Base-by-base conservation (phyloP, 2,797 vertebrate genomes). In the Platyrinchus mystaceus region DNA sequence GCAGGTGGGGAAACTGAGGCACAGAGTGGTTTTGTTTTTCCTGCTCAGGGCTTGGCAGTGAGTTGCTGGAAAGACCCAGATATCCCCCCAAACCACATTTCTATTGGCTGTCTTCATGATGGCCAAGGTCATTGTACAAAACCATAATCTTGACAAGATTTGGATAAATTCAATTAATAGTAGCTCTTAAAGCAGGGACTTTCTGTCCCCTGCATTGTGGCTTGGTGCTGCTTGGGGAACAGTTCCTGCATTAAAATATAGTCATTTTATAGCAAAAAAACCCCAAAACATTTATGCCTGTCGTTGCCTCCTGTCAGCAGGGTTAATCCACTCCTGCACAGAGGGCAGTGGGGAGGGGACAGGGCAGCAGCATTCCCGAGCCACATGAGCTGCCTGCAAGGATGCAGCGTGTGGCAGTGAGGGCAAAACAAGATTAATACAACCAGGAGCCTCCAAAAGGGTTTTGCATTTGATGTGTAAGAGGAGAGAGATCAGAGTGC, bases 381-480 rank as follows among this genome's bases (percentile, higher is more conserved):
- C 83, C 8, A 3, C 44, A 0, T 77, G 74, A 82, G 46, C 46
- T 27, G 56, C 79, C 68, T 41, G 10, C 1, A 1, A 75, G 83
- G 62, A 79, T 32, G 1, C 74, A 76, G 83, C 3, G 0, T 58
- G 50, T 7, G 0, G 59, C 3, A 1, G 68, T 0, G 1, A 56
- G 56, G 44, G 79, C 56, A 74, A 60, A 78, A 43, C 32, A 58
- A 83, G 91, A 68, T 81, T 85, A 74, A 60, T 62, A 64, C 49
- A 63, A 32, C 16, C 58, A 89, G 52, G 39, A 93, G 11, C 60
- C 70, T 81, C 34, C 4, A 0, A 56, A 59, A 66, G 34, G 30
- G 37, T 49, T 87, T 90, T 92, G 84, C 64, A 66, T 93, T 89
- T 85, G 66, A 41, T 89, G 55, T 60, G 75, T 53, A 44, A 89